Evolutionary conservation across 2,113 vertebrate genomes (phyloP).

Genomic region (Periophthalmus modestus): DNA sequence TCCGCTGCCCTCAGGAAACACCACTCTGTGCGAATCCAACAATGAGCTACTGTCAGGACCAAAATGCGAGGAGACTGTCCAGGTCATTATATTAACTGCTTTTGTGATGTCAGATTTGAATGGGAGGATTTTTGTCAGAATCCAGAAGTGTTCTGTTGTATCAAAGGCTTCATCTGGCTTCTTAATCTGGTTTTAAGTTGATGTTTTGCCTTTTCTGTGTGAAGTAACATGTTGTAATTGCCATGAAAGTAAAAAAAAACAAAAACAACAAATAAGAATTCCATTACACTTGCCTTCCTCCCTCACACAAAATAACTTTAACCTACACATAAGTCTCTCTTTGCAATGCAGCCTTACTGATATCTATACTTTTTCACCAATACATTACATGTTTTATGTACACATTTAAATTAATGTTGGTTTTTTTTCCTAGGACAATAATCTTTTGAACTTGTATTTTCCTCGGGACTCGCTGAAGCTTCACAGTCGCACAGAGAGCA

Average conservation of each 20-base stretch:
- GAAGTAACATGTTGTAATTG: too few relatives aligned
- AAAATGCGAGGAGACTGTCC: slow-evolving; percentile 70
- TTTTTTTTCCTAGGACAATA: slow-evolving; percentile 76
- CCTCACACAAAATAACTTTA: too few relatives aligned
- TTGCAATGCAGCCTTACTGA: too few relatives aligned
- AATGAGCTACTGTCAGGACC: slow-evolving; percentile 83
- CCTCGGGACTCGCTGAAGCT: slow-evolving; percentile 87
- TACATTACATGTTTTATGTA: too few relatives aligned
- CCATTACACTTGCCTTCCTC: too few relatives aligned
- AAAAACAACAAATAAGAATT: too few relatives aligned
- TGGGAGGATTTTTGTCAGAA: not conserved
- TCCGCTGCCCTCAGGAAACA: slow-evolving; percentile 76
- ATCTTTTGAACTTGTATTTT: slow-evolving; percentile 79
- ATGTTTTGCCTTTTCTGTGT: too few relatives aligned
- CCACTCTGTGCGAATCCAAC: slow-evolving; percentile 86
- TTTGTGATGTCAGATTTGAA: not conserved
- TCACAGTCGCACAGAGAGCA: slow-evolving; percentile 84
- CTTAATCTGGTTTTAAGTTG: too few relatives aligned
- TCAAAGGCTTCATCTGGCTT: too few relatives aligned
- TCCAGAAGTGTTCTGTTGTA: not conserved
- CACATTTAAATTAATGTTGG: not conserved
- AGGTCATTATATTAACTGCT: slow-evolving; percentile 63
- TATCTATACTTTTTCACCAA: too few relatives aligned
- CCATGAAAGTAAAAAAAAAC: too few relatives aligned
- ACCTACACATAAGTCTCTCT: too few relatives aligned